These are phyloP conservation scores for Sparus aurata DNA, from an alignment of 2,797 vertebrate genomes.

Conservation along the genomic window DNA sequence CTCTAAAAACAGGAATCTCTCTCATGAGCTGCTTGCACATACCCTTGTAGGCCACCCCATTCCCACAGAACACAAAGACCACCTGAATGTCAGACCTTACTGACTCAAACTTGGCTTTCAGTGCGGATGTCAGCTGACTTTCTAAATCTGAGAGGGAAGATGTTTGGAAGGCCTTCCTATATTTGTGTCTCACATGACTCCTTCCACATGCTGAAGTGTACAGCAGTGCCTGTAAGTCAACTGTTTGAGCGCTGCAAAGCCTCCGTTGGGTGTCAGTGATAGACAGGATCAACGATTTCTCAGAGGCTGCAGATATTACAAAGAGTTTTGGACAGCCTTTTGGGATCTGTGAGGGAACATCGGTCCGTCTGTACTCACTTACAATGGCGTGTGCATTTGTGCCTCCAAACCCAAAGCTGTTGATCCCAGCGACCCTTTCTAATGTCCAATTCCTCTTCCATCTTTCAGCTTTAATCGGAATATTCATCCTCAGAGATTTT, in stretches of 20 bases:
- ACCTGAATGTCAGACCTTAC: constrained; percentile 74
- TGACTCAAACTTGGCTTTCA: constrained; percentile 53
- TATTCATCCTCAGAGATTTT: constrained; percentile 82
- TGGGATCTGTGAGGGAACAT: constrained; percentile 42
- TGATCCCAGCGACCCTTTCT: constrained; percentile 88
- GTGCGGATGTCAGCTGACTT: constrained; percentile 71
- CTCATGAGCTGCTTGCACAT: constrained; percentile 87
- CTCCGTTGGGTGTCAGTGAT: constrained; percentile 80
- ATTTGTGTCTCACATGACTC: constrained; percentile 87
- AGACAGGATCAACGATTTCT: constrained; percentile 81
- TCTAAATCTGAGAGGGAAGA: constrained; percentile 85
- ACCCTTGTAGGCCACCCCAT: constrained; percentile 84
- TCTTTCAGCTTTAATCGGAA: constrained; percentile 82
- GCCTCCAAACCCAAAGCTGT: constrained; percentile 93
- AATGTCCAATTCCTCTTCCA: constrained; percentile 83
- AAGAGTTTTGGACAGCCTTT: constrained; percentile 78
- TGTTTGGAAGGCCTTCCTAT: constrained; percentile 85
- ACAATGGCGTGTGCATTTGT: constrained; percentile 91
- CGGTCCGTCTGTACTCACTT: constrained; percentile 79
- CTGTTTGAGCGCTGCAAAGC: constrained; percentile 65
- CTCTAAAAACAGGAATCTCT: constrained; percentile 85
- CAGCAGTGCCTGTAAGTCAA: constrained; percentile 83
- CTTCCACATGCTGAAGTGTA: constrained; percentile 91
- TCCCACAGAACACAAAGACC: constrained; percentile 92
- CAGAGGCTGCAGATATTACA: constrained; percentile 87